Evolutionary conservation across 2,113 vertebrate species (phyloP), one percentile per base, ranked within the genome.

Genomic region (Daboia siamensis): DNA sequence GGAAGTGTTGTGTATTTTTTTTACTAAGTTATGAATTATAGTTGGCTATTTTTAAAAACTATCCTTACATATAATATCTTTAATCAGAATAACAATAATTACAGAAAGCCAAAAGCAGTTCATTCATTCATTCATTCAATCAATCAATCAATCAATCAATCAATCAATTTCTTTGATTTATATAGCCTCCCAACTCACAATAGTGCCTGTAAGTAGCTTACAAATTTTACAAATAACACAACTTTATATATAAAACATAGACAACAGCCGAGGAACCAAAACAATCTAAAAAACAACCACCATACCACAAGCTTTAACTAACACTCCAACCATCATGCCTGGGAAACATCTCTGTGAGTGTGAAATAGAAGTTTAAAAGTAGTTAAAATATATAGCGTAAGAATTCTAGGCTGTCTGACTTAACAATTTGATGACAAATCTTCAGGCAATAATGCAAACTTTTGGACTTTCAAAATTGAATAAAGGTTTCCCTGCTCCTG

Each of bases 1-100:
- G 90, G 51, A 90, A 94, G 92, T 48, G 12, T n/a, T 10, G 87
- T 44, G 24, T 86, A 64, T 89, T 57, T 87, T 92, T 94, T 86
- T 80, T 10, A 17, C 69, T 52, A 64, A 33, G 3, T 23, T 90
- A 24, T 39, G 90, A 91, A 89, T 54, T 94, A 1, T 3, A 87
- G 85, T 15, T 92, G 0, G 46, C 57, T 93, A 26, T 24, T 51
- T n/a, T 55, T 61, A 24, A 92, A 44, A 20, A 48, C 69, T 59
- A 33, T 52, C 15, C 61, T 12, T 23, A 20, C 51, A 59, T 24
- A 13, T 13, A 48, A n/a, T 80, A 39, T 46, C 20, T n/a, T 85
- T 52, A 89, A 6, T 4, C 21, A 74, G 52, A 55, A 91, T 90
- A 46, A 26, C 39, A 3, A 0, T n/a, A 44, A 29, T 21, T 56